Conservation (phyloP, 1,140 invertebrate genomes). For the Whitmania pigra region DNA sequence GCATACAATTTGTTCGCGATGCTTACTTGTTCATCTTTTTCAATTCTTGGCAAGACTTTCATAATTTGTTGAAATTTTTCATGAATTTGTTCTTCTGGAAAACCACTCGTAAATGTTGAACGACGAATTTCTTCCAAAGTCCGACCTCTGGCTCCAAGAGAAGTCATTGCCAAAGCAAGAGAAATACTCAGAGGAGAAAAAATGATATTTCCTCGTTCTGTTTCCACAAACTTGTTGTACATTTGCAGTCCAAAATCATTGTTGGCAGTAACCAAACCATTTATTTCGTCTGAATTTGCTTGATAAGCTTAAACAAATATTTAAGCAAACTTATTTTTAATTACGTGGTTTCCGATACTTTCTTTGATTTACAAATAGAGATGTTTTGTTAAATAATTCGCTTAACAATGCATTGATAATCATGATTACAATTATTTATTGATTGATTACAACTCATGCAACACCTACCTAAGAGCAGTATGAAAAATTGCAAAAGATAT, state of each 20-base stretch:
- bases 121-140: neutral
- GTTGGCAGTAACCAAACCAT: neutral
- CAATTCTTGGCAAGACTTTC: neutral
- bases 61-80: neutral
- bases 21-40: neutral
- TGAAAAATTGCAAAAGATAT: no score
- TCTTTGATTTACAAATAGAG: no score
- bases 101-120: neutral
- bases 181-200: slow-evolving; percentile 12
- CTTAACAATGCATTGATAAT: no score
- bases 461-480: no score
- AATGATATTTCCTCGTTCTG: neutral
- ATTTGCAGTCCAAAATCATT: neutral
- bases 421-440: no score
- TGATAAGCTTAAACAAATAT: no score
- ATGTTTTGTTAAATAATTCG: no score
- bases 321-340: no score
- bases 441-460: no score
- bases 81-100: neutral
- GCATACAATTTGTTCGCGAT: slow-evolving; percentile 15
- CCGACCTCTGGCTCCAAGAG: neutral
- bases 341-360: no score
- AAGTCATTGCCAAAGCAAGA: slow-evolving; percentile 13
- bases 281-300: no score
- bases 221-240: slow-evolving; percentile 4